A percentile compares a stretch with the other conserved stretches of the same genome.
Conservation (phyloP, 2,888 invertebrate species). For the Troides helena region DNA sequence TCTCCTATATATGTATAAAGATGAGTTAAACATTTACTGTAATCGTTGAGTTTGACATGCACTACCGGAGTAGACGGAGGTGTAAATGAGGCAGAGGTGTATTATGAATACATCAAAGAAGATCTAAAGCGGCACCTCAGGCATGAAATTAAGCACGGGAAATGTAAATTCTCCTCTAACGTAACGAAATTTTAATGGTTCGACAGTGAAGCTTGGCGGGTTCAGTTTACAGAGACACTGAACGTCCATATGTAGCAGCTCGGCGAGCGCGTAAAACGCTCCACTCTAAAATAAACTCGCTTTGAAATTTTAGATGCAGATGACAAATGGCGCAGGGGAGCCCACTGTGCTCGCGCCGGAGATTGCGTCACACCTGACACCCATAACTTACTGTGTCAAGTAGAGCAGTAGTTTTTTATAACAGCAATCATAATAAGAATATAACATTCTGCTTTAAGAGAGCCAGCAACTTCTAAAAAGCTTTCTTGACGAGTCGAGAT, state of each 20-base stretch:
- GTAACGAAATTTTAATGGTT: slow-evolving; percentile 17
- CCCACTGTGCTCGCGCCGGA: slow-evolving; percentile 25
- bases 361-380: slow-evolving; percentile 22
- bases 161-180: slow-evolving; percentile 12
- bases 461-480: too few relatives aligned
- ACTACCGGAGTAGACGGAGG: neutral
- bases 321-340: slow-evolving; percentile 46
- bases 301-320: slow-evolving; percentile 49
- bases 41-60: neutral
- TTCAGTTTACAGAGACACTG: slow-evolving; percentile 15
- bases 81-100: neutral
- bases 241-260: slow-evolving; percentile 9
- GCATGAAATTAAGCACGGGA: slow-evolving; percentile 16
- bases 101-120: slow-evolving; percentile 4
- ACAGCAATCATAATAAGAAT: neutral
- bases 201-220: slow-evolving; percentile 12
- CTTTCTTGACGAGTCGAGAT: too few relatives aligned
- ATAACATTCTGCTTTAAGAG: too few relatives aligned
- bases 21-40: neutral
- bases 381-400: slow-evolving; percentile 1
- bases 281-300: slow-evolving; percentile 42
- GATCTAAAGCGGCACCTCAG: slow-evolving; percentile 4
- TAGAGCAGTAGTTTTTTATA: neutral
- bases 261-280: slow-evolving; percentile 8
- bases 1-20: too few relatives aligned